A percentile compares a stretch with the other conserved stretches of the same genome.
Evolutionary conservation across 2,888 invertebrate genomes (phyloP).

Genomic region (Tricholauxania praeusta): DNA sequence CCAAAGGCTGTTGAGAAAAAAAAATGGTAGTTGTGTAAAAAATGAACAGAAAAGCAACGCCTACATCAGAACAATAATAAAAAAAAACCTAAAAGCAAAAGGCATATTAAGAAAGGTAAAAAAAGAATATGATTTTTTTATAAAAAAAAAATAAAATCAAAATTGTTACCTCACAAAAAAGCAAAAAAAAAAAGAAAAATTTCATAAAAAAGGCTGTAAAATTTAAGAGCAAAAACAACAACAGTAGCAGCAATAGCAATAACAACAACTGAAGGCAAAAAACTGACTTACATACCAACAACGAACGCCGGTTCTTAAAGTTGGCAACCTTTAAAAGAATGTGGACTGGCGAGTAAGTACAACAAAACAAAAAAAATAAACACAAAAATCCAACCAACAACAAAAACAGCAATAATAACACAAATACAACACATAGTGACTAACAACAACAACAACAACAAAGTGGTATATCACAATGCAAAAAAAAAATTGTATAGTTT

Average conservation of each 20-base stretch:
- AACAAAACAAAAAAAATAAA: not conserved
- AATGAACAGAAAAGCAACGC: too few relatives aligned
- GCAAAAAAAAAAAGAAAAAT: too few relatives aligned
- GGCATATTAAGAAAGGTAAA: too few relatives aligned
- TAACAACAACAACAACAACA: slow-evolving; percentile 21
- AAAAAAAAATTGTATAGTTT: too few relatives aligned
- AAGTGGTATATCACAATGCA: not conserved
- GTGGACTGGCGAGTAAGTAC: slow-evolving; percentile 57
- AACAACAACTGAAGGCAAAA: slow-evolving; percentile 5
- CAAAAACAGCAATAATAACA: slow-evolving; percentile 27
- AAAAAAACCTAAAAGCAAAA: too few relatives aligned
- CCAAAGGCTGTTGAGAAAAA: not conserved
- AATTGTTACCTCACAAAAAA: too few relatives aligned
- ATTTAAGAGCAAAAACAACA: too few relatives aligned
- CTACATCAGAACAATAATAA: too few relatives aligned
- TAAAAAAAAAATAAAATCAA: too few relatives aligned
- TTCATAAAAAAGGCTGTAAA: too few relatives aligned
- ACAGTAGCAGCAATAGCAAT: not conserved
- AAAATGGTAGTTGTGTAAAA: too few relatives aligned
- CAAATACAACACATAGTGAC: slow-evolving; percentile 14
- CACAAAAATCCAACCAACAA: slow-evolving; percentile 13
- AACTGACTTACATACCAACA: slow-evolving; percentile 42
- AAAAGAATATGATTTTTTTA: too few relatives aligned
- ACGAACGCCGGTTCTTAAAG: slow-evolving; percentile 50
- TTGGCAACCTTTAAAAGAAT: slow-evolving; percentile 66